Base-by-base conservation (phyloP, 2,797 vertebrate species). In the Halcyon chelicuti region DNA sequence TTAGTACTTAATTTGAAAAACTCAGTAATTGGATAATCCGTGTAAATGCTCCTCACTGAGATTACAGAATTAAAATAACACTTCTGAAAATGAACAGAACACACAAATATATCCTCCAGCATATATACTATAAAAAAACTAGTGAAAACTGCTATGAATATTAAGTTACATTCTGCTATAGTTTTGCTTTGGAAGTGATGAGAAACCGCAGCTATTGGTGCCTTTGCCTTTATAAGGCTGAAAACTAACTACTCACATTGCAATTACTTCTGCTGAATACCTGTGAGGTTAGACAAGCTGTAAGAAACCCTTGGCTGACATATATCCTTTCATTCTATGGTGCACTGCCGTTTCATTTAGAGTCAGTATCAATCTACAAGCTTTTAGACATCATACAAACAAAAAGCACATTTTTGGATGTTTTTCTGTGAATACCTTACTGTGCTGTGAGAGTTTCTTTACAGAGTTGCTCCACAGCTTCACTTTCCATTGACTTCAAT, bases 401-500 rank as follows among this genome's bases (percentile, higher is more conserved):
- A 82, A 54, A 86, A 84, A 79, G 6, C 63, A 89, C 72, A 78
- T 81, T 86, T 89, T 89, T 85, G 61, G 71, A 70, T 77, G 35
- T 28, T 47, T 88, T 91, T 83, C 82, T 86, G 44, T 21, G 68
- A 85, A 80, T 95, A 94, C 20, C 49, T 93, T 78, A 83, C 70
- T 62, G 51, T 42, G 37, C 65, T 83, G 68, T 14, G 46, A 90
- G 57, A 35, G 86, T 88, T 96, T 94, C 81, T 95, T 96, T 96
- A 91, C 72, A 72, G 81, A 89, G 89, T 89, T 95, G 81, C 95
- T 96, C 89, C 88, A 92, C 92, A 96, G 74, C 92, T 94, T 65
- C 72, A 58, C 49, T 93, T 96, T 91, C 78, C 88, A 57, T 85
- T 93, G 91, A 72, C 81, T 94, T 95, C 75, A 88, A 72, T 44